Evolutionary conservation across 2,797 vertebrate species (phyloP).

Genomic region (Kryptopterus vitreolus): DNA sequence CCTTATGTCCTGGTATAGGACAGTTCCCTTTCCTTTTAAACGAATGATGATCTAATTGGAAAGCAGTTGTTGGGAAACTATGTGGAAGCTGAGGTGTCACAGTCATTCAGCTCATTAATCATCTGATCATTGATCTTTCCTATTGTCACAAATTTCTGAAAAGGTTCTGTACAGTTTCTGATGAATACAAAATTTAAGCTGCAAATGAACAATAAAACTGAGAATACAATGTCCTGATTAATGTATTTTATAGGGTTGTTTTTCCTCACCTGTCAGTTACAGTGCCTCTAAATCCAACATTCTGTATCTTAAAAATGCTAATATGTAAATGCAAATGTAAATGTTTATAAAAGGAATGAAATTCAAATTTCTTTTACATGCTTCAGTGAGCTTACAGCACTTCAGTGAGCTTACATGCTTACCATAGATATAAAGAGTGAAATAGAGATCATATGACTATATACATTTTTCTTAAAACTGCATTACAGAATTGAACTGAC

Average conservation of each 20-base stretch:
- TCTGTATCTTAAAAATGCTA: too few relatives aligned
- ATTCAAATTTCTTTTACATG: not conserved
- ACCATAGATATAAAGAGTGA: not conserved
- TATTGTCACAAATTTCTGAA: not conserved
- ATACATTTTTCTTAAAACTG: too few relatives aligned
- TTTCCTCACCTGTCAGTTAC: not conserved
- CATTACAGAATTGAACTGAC: not conserved
- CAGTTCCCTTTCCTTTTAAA: conserved; percentile 6
- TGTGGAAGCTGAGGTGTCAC: not conserved
- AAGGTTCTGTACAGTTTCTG: not conserved
- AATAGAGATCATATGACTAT: too few relatives aligned
- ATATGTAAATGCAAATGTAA: not conserved
- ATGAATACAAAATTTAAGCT: not conserved
- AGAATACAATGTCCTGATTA: not conserved
- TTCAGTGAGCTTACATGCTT: not conserved
- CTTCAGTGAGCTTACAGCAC: not conserved
- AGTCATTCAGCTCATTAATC: conserved; percentile 24
- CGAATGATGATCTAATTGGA: conserved; percentile 17
- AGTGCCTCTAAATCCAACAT: not conserved
- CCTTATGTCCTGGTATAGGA: too few relatives aligned
- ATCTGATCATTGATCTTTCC: conserved; percentile 19
- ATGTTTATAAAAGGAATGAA: not conserved
- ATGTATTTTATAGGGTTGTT: not conserved
- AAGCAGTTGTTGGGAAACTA: conserved; percentile 15
- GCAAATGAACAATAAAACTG: not conserved